Conservation (phyloP, 2,113 vertebrate genomes). For the Probosciger aterrimus region DNA sequence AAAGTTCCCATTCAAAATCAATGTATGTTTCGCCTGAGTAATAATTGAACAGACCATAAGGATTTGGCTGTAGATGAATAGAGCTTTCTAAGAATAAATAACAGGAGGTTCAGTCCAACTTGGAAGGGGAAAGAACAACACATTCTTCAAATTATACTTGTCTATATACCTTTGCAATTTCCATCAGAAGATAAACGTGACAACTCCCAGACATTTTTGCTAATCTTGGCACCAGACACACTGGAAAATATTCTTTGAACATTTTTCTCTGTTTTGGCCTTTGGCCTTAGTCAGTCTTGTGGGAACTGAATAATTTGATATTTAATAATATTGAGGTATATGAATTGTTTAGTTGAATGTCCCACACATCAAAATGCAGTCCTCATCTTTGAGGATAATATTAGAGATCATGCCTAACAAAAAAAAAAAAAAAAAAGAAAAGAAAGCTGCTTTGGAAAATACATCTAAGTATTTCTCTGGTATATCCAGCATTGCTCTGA, state of each 20-base stretch:
- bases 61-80: slow-evolving; percentile 44
- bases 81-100: slow-evolving; percentile 56
- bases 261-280: background rate
- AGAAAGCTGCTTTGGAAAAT: background rate
- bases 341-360: slow-evolving; percentile 29
- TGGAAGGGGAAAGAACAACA: slow-evolving; percentile 34
- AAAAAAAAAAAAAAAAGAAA: background rate
- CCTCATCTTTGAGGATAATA: background rate
- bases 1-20: background rate
- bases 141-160: slow-evolving; percentile 54
- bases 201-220: slow-evolving; percentile 53
- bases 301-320: slow-evolving; percentile 35
- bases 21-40: background rate
- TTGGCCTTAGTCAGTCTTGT: background rate
- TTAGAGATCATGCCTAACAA: background rate
- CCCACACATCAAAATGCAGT: slow-evolving; percentile 11
- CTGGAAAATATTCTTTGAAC: slow-evolving; percentile 52
- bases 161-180: slow-evolving; percentile 51
- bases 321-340: slow-evolving; percentile 38
- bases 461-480: background rate
- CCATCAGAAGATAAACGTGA: slow-evolving; percentile 48
- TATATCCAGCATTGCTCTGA: background rate
- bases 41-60: slow-evolving; percentile 24
- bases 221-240: slow-evolving; percentile 41
- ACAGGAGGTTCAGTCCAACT: background rate